Evolutionary conservation across 2,888 invertebrate genomes (phyloP).

Genomic region (Allophyes oxyacanthae): DNA sequence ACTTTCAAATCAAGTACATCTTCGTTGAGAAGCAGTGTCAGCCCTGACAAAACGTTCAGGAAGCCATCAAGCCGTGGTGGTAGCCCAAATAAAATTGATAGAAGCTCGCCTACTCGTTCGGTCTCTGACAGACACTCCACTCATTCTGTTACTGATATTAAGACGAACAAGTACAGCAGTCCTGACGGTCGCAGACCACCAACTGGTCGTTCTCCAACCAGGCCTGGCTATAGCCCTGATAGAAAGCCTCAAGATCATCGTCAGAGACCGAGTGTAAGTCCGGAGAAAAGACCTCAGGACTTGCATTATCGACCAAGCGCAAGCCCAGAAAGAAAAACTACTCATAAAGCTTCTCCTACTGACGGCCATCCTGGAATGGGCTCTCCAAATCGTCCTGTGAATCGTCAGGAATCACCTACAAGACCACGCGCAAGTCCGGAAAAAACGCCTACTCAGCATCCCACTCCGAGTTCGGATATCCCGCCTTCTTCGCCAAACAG

Average conservation of each 20-base stretch:
- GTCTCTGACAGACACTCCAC: conserved; percentile 70
- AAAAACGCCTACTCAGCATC: conserved; percentile 43
- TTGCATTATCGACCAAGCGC: conserved; percentile 53
- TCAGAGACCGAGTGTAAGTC: conserved; percentile 71
- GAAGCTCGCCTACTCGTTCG: conserved; percentile 73
- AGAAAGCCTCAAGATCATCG: conserved; percentile 66
- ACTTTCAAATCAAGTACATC: conserved; percentile 86
- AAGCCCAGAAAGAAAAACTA: conserved; percentile 66
- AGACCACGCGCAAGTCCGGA: conserved; percentile 63
- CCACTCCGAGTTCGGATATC: conserved; percentile 23
- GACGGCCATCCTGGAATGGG: conserved; percentile 12
- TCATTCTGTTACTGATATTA: conserved; percentile 67
- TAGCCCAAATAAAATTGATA: conserved; percentile 73
- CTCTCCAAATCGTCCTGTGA: conserved; percentile 39
- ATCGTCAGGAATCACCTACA: conserved; percentile 49
- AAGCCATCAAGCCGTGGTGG: conserved; percentile 78
- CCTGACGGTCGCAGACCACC: conserved; percentile 69
- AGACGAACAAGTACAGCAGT: conserved; percentile 65
- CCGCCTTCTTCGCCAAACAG: conserved; percentile 30
- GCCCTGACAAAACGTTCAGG: conserved; percentile 80
- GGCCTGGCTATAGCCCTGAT: conserved; percentile 70
- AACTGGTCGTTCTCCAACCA: conserved; percentile 68
- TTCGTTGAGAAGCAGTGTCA: conserved; percentile 87
- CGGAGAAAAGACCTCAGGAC: conserved; percentile 70
- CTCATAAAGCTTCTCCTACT: conserved; percentile 37